Base-by-base conservation (phyloP, 64 coral and sea anemone species). In the Catalaphyllia jardinei region DNA sequence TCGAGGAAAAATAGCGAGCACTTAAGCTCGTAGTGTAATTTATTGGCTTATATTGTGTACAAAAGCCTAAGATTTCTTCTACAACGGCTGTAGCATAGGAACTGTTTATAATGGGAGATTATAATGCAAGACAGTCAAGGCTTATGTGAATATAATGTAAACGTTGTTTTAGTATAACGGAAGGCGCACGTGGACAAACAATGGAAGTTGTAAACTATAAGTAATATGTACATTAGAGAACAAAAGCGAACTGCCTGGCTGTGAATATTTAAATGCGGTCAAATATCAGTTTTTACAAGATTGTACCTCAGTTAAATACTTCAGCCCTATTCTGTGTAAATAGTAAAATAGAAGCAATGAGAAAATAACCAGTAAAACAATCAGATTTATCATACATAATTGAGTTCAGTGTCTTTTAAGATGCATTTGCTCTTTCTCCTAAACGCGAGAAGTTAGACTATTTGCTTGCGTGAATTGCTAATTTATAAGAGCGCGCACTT, bases 181-280 rank as follows among this genome's bases (percentile, higher is more conserved):
- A 25, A 27, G 62, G 39, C 17, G 33, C 81, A 85, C 81, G 62
- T 85, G 81, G 31, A 6, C 10, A 17, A 85, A 85, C 81, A 85
- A 65, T 35, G 4, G 59, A 22, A 49, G 60, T 83, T 67, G 61
- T 25, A 65, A 67, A 65, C 60, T 33, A 51, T 71, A 15, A 85
- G 81, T 49, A 10, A 85, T 69, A 46, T 85, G 62, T 85, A 71
- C 81, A 71, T 85, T 39, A 50, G 62, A 71, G 63, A 83, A 85
- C 81, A 85, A 85, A 33, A 35, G 11, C 10, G 4, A 62, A 27
- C 8, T 19, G 31, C 57, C 38, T 65, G n/a, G 35, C 38, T 85
- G 81, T 85, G 81, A 69, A 71, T 85, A 85, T 85, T 71, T 71
- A 85, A 85, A 85, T 69, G 12, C n/a, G 65, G 22, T 69, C 22